These are phyloP conservation scores for Drosophila greeni DNA, from an alignment of 2,888 invertebrate genomes.

Conservation along the genomic window DNA sequence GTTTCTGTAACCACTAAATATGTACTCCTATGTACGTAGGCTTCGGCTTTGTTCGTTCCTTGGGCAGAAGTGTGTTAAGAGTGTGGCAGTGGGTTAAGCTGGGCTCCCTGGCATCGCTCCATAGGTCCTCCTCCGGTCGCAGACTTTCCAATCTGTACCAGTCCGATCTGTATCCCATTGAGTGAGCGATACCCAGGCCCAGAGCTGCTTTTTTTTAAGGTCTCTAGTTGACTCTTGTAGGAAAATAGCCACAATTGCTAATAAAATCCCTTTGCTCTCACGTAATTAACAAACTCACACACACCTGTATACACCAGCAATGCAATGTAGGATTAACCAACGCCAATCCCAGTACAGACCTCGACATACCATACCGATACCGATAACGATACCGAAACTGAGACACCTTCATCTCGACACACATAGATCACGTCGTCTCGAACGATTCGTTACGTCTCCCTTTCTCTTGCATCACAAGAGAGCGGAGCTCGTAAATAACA, in stretches of 20 bases:
- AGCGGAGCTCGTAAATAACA: neutral
- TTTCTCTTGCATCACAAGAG: neutral
- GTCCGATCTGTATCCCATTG: neutral
- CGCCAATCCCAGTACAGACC: conserved; percentile 23
- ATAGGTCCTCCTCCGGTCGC: neutral
- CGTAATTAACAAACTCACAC: neutral
- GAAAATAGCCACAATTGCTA: neutral
- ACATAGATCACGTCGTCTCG: conserved; percentile 12
- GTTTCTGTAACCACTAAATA: conserved; percentile 44
- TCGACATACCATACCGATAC: conserved; percentile 5
- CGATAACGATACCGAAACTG: neutral
- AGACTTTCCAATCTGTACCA: no score
- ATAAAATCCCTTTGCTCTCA: conserved; percentile 12
- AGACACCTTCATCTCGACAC: conserved; percentile 15
- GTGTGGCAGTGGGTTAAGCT: conserved; percentile 9
- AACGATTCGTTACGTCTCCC: conserved; percentile 1
- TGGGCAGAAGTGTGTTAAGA: conserved; percentile 27
- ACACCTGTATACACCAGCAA: conserved; percentile 16
- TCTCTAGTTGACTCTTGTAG: conserved; percentile 9
- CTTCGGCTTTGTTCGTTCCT: conserved; percentile 32
- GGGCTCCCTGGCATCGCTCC: conserved; percentile 8
- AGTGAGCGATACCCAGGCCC: conserved; percentile 3
- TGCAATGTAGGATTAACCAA: conserved; percentile 10
- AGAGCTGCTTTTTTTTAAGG: neutral
- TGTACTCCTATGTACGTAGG: conserved; percentile 52